Evolutionary conservation across 2,888 invertebrate species (phyloP), one percentile per base, ranked within the genome.

Genomic region (Macaria notata): DNA sequence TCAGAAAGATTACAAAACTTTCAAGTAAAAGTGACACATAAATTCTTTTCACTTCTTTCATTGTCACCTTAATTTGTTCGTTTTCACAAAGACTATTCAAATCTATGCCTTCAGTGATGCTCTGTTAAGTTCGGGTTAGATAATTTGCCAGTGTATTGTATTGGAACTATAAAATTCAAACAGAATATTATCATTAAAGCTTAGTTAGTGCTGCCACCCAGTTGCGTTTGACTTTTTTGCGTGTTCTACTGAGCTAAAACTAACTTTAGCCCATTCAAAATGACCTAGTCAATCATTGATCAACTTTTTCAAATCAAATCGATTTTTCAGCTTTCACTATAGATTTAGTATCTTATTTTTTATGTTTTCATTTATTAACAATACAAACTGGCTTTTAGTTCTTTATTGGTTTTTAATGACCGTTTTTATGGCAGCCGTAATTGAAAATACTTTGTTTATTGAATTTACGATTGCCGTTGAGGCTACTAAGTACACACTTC

Each of bases 291-390:
- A 8, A 9, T 64, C 41, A 75, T 77, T 70, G 73, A 71, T 75
- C 73, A 75, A 68, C 72, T 78, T 71, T 75, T 76, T 73, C 75
- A 73, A 62, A 65, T 73, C 59, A 54, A 73, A 72, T 76, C 65
- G 66, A 73, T 72, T 71, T 75, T 72, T 66, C 71, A 68, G 75
- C 81, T 81, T 81, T 81, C 81, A 69, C 76, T 74, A 59, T 70
- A 62, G 52, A 53, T 58, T 66, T 62, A 58, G 59, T 53, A 62
- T 62, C 36, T 54, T 41, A 64, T 60, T 46, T 61, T 64, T 48
- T 54, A 58, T 59, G 59, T 64, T 59, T 58, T 64, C 62, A 50
- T 57, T 62, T 68, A 50, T 61, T 54, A 46, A 49, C 43, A 58
- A 49, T 41, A 41, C 9, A 9, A n/a, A 41, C 8, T 41, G 9